These are phyloP conservation scores for Gallinago nigripennis DNA, from an alignment of 2,797 vertebrate genomes.

Conservation along the genomic window DNA sequence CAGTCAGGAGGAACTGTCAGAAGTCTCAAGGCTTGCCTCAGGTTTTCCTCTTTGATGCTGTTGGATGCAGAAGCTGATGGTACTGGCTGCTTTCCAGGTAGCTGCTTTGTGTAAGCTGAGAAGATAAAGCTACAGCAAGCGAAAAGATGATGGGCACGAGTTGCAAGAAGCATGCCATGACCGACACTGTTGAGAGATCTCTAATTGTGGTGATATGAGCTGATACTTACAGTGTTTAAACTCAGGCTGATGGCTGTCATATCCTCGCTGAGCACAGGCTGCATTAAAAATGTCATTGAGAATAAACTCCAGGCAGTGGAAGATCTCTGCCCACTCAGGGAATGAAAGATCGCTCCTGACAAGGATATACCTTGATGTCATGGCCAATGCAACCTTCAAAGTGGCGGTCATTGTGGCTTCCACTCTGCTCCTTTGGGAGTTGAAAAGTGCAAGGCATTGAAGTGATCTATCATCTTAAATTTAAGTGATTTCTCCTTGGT, in stretches of 20 bases:
- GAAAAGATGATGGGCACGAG: neutral
- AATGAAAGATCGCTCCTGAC: neutral
- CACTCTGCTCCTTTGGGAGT: neutral
- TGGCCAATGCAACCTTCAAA: neutral
- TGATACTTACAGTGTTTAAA: neutral
- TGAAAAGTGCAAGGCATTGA: neutral
- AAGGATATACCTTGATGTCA: neutral
- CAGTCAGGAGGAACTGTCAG: neutral
- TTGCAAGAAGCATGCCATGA: neutral
- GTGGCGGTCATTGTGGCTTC: neutral
- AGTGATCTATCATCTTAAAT: neutral
- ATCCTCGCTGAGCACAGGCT: neutral
- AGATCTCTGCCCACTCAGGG: neutral
- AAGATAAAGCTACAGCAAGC: neutral
- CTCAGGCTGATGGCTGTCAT: neutral
- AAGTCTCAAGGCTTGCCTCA: neutral
- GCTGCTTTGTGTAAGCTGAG: neutral
- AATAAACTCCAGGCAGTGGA: neutral
- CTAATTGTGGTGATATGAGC: neutral
- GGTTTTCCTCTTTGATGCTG: neutral
- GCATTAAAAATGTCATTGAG: neutral
- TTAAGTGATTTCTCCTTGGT: neutral
- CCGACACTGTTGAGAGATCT: neutral
- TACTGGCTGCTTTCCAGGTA: neutral
- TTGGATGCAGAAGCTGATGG: neutral